phyloP scores from a whole-genome alignment of 2,113 vertebrate species.

The Dinomys branickii region DNA sequence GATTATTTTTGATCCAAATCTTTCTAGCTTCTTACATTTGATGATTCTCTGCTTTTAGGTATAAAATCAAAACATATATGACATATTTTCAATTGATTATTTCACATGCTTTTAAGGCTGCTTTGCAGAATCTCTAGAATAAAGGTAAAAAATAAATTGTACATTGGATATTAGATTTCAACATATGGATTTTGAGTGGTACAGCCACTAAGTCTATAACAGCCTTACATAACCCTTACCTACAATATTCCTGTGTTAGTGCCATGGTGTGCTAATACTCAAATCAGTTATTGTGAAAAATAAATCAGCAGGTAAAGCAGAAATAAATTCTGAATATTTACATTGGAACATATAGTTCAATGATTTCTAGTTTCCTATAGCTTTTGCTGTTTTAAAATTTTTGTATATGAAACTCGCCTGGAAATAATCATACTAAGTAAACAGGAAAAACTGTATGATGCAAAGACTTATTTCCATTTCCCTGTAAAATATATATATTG shows the following conservation, averaged over 20 bases:
- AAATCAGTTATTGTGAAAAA: neutral
- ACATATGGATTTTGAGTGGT: neutral
- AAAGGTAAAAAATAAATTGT: neutral
- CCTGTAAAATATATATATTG: neutral
- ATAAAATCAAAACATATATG: neutral
- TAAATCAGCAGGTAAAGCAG: neutral
- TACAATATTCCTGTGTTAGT: neutral
- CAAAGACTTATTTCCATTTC: neutral
- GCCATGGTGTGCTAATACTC: neutral
- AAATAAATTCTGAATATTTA: neutral
- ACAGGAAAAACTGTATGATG: neutral
- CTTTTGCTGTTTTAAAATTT: neutral
- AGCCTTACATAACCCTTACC: neutral
- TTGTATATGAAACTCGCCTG: neutral
- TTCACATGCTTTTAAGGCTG: neutral
- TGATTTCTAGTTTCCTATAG: neutral
- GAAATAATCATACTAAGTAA: neutral
- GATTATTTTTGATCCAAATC: neutral
- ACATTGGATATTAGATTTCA: neutral
- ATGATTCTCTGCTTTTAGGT: neutral
- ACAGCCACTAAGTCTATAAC: neutral
- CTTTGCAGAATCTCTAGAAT: neutral
- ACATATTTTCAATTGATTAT: neutral
- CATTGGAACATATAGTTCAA: neutral
- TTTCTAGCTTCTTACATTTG: neutral